These are phyloP conservation scores for Cyanocitta stelleri DNA, from an alignment of 2,113 vertebrate genomes.

Conservation along the genomic window DNA sequence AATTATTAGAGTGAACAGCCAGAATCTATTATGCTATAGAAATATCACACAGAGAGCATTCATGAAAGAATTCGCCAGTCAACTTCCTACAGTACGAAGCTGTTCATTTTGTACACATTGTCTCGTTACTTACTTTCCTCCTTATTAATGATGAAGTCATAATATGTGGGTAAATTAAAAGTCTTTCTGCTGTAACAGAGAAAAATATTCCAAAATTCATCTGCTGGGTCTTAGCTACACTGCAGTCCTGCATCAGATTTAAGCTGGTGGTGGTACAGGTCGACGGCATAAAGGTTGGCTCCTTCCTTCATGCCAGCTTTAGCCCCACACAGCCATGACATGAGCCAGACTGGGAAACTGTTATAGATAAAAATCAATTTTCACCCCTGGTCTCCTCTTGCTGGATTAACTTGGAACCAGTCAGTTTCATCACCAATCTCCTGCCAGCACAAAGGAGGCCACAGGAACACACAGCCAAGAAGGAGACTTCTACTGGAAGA, in stretches of 20 bases:
- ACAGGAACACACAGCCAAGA: not conserved
- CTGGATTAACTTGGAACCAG: not conserved
- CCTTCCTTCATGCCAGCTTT: not conserved
- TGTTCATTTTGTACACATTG: conserved; percentile 56
- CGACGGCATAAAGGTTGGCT: fast-evolving
- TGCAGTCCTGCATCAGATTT: not conserved
- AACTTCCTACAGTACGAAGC: not conserved
- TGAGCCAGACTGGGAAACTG: not conserved
- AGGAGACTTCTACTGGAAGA: not conserved
- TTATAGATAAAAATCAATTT: not conserved
- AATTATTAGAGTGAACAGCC: conserved; percentile 67
- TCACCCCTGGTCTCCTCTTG: not conserved
- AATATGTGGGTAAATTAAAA: conserved; percentile 53
- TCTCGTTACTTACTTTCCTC: conserved; percentile 54
- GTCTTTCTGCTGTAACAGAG: conserved; percentile 1
- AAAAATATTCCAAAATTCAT: not conserved
- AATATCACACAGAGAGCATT: conserved; percentile 64
- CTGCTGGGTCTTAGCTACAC: not conserved
- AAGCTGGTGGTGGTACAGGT: not conserved
- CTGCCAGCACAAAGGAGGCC: not conserved
- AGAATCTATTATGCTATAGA: conserved; percentile 64
- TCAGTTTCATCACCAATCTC: not conserved
- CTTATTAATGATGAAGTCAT: conserved; percentile 58
- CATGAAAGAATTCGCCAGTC: conserved; percentile 59
- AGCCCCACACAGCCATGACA: not conserved